Conservation (phyloP, 2,113 vertebrate genomes). For the Pungitius pungitius region DNA sequence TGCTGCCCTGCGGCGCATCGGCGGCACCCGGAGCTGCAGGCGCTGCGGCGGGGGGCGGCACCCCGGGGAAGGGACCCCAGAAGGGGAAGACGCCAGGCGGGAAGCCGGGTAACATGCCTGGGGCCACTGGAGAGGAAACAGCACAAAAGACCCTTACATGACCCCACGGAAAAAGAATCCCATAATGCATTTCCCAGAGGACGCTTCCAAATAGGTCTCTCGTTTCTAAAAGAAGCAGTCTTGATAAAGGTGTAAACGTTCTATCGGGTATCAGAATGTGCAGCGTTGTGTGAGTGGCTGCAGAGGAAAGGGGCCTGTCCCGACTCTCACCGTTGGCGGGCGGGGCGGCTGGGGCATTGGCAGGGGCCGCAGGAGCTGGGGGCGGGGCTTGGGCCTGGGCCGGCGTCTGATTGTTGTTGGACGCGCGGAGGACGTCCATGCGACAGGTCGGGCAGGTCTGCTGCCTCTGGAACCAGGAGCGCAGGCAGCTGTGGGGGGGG, state of each 20-base stretch:
- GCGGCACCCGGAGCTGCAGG: constrained; percentile 59
- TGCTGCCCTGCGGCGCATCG: constrained; percentile 63
- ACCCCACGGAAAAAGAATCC: background rate
- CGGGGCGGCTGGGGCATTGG: constrained; percentile 78
- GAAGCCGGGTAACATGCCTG: constrained; percentile 90
- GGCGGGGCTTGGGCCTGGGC: constrained; percentile 79
- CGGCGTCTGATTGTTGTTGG: constrained; percentile 84
- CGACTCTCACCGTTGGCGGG: constrained; percentile 84
- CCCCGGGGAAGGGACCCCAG: constrained; percentile 92
- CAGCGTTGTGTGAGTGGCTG: background rate
- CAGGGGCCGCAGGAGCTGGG: constrained; percentile 70
- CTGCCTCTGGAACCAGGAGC: constrained; percentile 98
- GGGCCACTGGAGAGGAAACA: constrained; percentile 79
- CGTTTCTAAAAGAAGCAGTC: background rate
- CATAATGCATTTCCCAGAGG: background rate
- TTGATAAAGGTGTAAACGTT: background rate
- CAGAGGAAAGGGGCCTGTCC: background rate
- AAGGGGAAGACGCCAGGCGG: constrained; percentile 93
- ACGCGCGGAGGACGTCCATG: constrained; percentile 92
- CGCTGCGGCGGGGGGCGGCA: constrained; percentile 74
- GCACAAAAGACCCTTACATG: background rate
- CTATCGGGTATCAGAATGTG: background rate
- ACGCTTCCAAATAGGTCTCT: background rate
- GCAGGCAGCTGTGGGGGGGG: constrained; percentile 85
- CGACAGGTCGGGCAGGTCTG: constrained; percentile 97